phyloP scores from a whole-genome alignment of 1,140 invertebrate genomes.

The Aphis gossypii region DNA sequence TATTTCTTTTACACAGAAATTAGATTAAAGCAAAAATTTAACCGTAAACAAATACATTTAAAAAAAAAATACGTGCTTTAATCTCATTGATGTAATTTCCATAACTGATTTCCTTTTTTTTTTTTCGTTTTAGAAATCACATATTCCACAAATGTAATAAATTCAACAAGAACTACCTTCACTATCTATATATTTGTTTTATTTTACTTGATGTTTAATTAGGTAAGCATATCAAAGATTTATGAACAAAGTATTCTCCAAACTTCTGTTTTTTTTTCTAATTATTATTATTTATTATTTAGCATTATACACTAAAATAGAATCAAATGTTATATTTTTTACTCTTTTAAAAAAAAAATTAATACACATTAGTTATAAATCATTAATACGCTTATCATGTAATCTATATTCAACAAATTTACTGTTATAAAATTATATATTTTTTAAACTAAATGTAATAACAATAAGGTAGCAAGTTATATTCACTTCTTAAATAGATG shows the following conservation, averaged over 20 bases:
- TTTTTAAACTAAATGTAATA: too few species aligned
- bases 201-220: neutral
- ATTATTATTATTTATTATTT: too few species aligned
- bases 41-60: slow-evolving; percentile 1
- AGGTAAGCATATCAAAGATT: neutral
- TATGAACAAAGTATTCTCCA: neutral
- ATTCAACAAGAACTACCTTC: neutral
- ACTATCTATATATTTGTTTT: neutral
- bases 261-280: neutral
- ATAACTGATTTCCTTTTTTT: neutral
- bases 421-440: too few species aligned
- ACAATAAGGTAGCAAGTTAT: too few species aligned
- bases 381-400: too few species aligned
- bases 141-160: neutral
- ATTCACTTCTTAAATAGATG: too few species aligned
- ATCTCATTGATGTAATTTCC: slow-evolving; percentile 7
- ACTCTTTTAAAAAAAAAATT: too few species aligned
- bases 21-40: neutral
- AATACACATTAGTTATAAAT: neutral
- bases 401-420: neutral
- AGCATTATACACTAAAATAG: too few species aligned
- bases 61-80: slow-evolving; percentile 1
- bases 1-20: neutral
- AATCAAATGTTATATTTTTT: too few species aligned
- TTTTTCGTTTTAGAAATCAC: neutral